These are phyloP conservation scores for Zoroaster sp. DNA, from an alignment of 53 echinoderm and acorn worm genomes.

Conservation along the genomic window DNA sequence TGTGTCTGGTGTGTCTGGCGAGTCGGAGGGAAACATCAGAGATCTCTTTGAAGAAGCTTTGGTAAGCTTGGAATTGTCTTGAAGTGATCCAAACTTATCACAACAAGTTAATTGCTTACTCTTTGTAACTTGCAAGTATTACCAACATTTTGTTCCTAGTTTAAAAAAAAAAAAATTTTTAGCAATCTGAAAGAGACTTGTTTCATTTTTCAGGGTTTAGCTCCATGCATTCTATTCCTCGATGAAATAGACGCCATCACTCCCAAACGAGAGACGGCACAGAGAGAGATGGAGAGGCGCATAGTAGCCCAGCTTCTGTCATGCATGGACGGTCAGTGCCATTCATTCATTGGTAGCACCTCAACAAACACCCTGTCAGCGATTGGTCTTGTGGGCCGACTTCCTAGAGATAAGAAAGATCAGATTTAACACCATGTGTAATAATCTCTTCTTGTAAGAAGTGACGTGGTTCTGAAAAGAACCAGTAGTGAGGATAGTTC, in stretches of 20 bases:
- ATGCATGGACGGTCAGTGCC: constrained; percentile 95
- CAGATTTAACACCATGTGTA: too few relatives aligned
- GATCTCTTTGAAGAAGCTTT: constrained; percentile 96
- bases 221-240: constrained; percentile 94
- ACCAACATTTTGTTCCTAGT: too few relatives aligned
- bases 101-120: not conserved
- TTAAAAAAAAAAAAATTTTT: too few relatives aligned
- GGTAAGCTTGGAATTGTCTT: constrained; percentile 35
- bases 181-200: too few relatives aligned
- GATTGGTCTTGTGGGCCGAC: too few relatives aligned
- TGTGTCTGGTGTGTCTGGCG: constrained; percentile 95
- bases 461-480: too few relatives aligned
- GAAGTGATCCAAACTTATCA: not conserved
- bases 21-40: constrained; percentile 95
- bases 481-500: too few relatives aligned
- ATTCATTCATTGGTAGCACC: not conserved
- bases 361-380: too few relatives aligned
- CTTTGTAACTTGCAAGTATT: too few relatives aligned
- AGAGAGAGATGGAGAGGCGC: constrained; percentile 98
- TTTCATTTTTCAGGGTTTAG: constrained; percentile 61
- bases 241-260: constrained; percentile 99
- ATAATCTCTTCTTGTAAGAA: too few relatives aligned
- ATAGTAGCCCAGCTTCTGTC: constrained; percentile 96
- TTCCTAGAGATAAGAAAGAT: too few relatives aligned
- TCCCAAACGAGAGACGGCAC: constrained; percentile 96